phyloP scores from a whole-genome alignment of 2,797 vertebrate genomes.

The Mycteria americana region DNA sequence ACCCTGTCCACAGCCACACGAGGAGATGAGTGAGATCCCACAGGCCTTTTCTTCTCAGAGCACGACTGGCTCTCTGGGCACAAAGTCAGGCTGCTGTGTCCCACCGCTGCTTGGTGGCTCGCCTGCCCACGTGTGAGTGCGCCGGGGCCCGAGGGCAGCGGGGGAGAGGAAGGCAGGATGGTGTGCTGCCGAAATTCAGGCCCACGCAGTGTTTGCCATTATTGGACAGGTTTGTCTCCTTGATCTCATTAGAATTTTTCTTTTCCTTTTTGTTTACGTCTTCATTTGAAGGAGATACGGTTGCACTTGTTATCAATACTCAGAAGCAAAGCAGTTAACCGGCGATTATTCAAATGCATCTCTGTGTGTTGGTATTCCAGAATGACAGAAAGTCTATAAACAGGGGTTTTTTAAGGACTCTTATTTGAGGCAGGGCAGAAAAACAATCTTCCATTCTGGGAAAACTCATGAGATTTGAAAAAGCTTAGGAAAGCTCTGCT shows the following conservation, averaged over 20 bases:
- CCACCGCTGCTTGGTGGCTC: background rate
- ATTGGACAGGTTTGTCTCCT: background rate
- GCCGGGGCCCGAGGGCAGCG: background rate
- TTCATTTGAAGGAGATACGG: background rate
- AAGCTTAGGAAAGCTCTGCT: background rate
- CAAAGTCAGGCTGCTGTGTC: background rate
- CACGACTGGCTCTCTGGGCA: background rate
- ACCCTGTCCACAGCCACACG: background rate
- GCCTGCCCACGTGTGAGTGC: background rate
- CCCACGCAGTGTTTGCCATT: background rate
- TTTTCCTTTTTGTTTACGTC: background rate
- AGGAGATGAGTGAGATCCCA: background rate
- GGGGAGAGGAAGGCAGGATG: background rate
- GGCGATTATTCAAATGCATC: background rate
- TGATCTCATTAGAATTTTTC: background rate
- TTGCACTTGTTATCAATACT: background rate
- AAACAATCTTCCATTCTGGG: background rate
- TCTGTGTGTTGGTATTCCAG: background rate
- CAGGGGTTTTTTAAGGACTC: rapidly evolving
- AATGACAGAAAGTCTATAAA: background rate
- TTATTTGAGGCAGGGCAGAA: background rate
- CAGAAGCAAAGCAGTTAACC: background rate
- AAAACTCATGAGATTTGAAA: background rate
- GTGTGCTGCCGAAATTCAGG: background rate
- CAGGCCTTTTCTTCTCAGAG: background rate